Base-by-base conservation (phyloP, 2,797 vertebrate species). In the Acridotheres tristis region DNA sequence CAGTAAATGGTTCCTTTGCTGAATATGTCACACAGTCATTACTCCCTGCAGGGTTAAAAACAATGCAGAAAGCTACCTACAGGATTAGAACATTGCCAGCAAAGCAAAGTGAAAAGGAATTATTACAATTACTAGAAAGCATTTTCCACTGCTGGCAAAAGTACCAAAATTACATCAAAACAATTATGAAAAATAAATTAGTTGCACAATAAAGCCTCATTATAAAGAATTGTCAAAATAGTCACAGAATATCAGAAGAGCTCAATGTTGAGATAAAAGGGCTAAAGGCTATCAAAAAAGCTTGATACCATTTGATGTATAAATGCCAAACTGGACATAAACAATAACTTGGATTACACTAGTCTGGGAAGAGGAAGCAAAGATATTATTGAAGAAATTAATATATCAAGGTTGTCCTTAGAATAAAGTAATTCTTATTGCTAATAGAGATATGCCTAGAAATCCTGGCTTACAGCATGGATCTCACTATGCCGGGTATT, bases 41-140 rank as follows among this genome's bases (percentile, higher is more conserved):
- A 76, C 63, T 96, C 83, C 83, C 94, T 77, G 81, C 68, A 81
- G 92, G 76, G 77, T 92, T 90, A 82, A 95, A 96, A 94, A 92
- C 79, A 89, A 61, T 40, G 53, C 32, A 76, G 71, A 88, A 90
- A 71, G 18, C 85, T 90, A 80, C 58, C 81, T 61, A 58, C 3
- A 21, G 88, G 67, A 91, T 91, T 91, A 94, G 58, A 94, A 76
- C 43, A 11, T 61, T 71, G n/a, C 45, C 45, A 91, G 85, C 57
- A 86, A 82, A 69, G 40, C 59, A 51, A 78, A 87, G 81, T 63
- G 77, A 77, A 88, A 86, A 89, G 53, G 85, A 93, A 66, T 61
- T 43, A 38, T 90, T 87, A 20, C 84, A 79, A 80, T 78, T 90
- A 87, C 53, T 59, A 51, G 53, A 81, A 92, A 71, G 75, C 27